Percentiles rank a stretch among this genome's conserved stretches.
Conservation (phyloP, 2,113 vertebrate genomes). For the Anthoscopus minutus region DNA sequence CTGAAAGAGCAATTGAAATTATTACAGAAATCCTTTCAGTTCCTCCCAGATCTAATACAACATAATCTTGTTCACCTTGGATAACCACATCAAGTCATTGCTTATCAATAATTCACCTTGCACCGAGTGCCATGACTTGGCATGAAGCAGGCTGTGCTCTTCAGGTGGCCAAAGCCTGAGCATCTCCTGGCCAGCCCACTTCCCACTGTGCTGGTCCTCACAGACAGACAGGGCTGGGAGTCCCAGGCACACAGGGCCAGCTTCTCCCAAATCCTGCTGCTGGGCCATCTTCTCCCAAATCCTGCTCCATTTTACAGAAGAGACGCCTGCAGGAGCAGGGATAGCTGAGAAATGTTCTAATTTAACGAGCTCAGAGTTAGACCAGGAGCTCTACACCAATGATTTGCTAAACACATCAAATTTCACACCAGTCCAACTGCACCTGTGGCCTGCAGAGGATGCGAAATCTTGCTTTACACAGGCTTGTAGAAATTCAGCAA, state of each 20-base stretch:
- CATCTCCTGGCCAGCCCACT: background rate
- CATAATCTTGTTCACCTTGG: background rate
- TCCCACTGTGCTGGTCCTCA: background rate
- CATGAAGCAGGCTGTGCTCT: background rate
- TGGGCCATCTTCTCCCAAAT: background rate
- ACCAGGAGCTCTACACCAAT: background rate
- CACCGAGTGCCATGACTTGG: fast-evolving
- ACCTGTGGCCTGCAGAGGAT: background rate
- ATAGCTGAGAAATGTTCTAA: background rate
- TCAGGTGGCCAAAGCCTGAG: background rate
- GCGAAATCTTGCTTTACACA: background rate
- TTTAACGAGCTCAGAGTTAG: background rate
- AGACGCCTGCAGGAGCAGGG: background rate
- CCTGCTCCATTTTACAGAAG: background rate
- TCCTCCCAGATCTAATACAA: background rate
- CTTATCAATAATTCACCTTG: background rate
- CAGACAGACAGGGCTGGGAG: background rate
- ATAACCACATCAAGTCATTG: background rate
- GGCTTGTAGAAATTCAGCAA: background rate
- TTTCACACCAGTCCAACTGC: background rate
- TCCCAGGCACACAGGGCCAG: background rate
- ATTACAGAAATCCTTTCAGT: background rate
- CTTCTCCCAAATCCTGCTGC: background rate
- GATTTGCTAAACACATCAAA: background rate
- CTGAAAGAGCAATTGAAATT: background rate